Percentiles rank a stretch among this genome's conserved stretches.
Evolutionary conservation across 2,888 invertebrate species (phyloP).

Genomic region (Diogma glabrata): DNA sequence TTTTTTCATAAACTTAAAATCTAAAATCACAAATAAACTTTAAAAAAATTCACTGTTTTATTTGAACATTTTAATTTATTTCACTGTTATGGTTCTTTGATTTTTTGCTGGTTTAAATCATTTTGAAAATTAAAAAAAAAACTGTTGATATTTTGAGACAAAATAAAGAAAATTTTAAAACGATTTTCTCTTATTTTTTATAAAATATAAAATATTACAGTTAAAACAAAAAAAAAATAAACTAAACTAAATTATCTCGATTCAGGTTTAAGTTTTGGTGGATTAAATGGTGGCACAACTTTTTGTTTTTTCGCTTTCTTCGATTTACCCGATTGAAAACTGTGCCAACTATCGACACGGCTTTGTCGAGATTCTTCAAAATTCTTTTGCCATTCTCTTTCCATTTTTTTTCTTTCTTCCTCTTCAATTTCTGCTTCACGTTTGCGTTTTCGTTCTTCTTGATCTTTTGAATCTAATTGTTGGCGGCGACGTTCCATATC

Average conservation of each 20-base stretch:
- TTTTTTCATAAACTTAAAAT: no score
- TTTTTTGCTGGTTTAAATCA: no score
- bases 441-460: constrained; percentile 88
- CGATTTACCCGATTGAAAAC: constrained; percentile 61
- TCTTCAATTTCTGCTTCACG: constrained; percentile 87
- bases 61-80: no score
- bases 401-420: constrained; percentile 77
- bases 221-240: no score
- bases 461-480: constrained; percentile 76
- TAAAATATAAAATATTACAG: no score
- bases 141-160: no score
- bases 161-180: no score
- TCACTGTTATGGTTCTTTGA: no score
- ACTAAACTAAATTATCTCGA: constrained; percentile 71
- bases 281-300: constrained; percentile 67
- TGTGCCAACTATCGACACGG: constrained; percentile 87
- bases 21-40: no score
- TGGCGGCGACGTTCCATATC: constrained; percentile 90
- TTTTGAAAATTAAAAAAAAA: no score
- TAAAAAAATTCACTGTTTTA: no score
- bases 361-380: constrained; percentile 94
- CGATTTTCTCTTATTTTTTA: no score
- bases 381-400: constrained; percentile 97
- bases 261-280: constrained; percentile 89
- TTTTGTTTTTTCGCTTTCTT: constrained; percentile 70